These are phyloP conservation scores for Ryuthela nishihirai DNA, from an alignment of 2,888 invertebrate genomes.

Conservation along the genomic window DNA sequence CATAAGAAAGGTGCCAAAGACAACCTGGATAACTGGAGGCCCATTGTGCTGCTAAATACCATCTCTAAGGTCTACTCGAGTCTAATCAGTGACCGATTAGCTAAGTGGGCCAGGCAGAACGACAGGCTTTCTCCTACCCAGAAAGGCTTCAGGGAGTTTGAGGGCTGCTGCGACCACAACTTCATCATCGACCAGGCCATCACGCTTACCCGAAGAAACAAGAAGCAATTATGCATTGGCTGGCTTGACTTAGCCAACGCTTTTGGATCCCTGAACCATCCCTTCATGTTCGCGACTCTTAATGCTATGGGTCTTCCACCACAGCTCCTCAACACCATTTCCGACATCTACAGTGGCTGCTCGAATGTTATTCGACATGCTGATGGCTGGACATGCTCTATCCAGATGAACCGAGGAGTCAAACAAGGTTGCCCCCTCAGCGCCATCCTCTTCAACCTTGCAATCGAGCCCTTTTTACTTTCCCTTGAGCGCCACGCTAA, in stretches of 20 bases:
- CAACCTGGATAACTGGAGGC: conserved; percentile 46
- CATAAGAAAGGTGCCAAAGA: too few relatives aligned
- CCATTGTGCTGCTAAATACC: conserved; percentile 40
- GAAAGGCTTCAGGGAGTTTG: conserved; percentile 48
- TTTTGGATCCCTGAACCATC: conserved; percentile 49
- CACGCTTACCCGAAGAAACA: conserved; percentile 8
- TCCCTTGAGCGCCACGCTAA: neutral
- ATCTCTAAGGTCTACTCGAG: conserved; percentile 40
- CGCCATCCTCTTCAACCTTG: conserved; percentile 48
- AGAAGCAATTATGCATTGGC: conserved; percentile 42
- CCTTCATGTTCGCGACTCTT: conserved; percentile 11
- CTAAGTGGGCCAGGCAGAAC: conserved; percentile 37
- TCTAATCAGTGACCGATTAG: conserved; percentile 20
- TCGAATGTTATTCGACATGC: conserved; percentile 36
- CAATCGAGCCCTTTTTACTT: conserved; percentile 44
- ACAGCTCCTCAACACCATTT: conserved; percentile 22
- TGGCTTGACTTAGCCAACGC: conserved; percentile 51
- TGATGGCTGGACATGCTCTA: conserved; percentile 35
- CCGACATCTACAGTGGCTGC: conserved; percentile 34
- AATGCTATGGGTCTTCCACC: neutral
- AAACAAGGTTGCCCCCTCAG: conserved; percentile 48
- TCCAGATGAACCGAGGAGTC: conserved; percentile 44
- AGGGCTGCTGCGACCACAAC: conserved; percentile 40
- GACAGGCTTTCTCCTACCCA: conserved; percentile 42
- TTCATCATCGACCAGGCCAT: conserved; percentile 23